These are phyloP conservation scores for Norana najaformis DNA, from an alignment of 2,888 invertebrate genomes.

Conservation along the genomic window DNA sequence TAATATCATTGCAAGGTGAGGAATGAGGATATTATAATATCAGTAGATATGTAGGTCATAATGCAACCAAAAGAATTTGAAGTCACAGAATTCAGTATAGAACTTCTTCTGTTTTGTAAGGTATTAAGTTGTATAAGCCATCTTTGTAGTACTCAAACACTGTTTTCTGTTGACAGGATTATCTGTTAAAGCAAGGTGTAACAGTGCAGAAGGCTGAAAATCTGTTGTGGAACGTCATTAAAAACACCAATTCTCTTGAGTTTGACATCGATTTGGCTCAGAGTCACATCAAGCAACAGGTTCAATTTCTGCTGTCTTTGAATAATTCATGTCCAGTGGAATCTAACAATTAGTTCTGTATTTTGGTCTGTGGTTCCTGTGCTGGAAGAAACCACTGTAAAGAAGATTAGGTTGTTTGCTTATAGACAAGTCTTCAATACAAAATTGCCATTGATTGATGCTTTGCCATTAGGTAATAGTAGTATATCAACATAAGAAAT, in stretches of 20 bases:
- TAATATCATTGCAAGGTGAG: constrained; percentile 64
- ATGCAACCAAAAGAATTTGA: background rate
- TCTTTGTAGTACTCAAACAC: background rate
- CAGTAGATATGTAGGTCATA: background rate
- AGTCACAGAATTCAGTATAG: background rate
- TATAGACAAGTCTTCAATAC: no score
- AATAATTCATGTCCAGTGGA: background rate
- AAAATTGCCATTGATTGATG: no score
- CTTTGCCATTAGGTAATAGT: no score
- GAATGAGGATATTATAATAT: background rate
- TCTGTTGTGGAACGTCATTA: constrained; percentile 61
- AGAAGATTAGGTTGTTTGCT: no score
- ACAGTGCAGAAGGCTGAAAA: constrained; percentile 53
- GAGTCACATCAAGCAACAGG: constrained; percentile 63
- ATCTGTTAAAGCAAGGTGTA: constrained; percentile 70
- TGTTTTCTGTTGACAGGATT: constrained; percentile 67
- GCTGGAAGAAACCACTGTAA: background rate
- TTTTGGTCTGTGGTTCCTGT: background rate
- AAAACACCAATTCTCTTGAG: constrained; percentile 71
- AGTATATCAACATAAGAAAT: no score
- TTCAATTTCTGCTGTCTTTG: constrained; percentile 40
- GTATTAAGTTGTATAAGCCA: background rate
- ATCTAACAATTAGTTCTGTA: background rate
- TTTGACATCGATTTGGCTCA: constrained; percentile 69
- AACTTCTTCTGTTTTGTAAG: background rate